Conservation (phyloP, 1,140 invertebrate genomes). For the Rhynchophorus ferrugineus region DNA sequence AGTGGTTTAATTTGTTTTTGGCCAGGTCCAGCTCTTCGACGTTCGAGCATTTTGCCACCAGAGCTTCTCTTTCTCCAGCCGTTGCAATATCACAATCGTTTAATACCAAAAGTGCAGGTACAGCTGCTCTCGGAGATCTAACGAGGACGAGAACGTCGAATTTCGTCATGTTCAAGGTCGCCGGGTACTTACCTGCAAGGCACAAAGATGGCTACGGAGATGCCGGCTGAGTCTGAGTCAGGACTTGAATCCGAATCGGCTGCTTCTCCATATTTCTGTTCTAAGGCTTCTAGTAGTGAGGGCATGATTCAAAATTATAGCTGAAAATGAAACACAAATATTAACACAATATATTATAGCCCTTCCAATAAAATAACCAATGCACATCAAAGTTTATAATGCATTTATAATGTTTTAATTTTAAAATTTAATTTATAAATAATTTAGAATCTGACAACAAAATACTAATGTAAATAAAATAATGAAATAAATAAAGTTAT, state of each 20-base stretch:
- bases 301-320: slow-evolving; percentile 53
- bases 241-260: slow-evolving; percentile 36
- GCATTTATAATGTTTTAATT: background rate
- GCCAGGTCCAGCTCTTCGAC: slow-evolving; percentile 86
- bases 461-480: too few species aligned
- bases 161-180: too few species aligned
- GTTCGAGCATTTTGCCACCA: slow-evolving; percentile 72
- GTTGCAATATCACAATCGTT: slow-evolving; percentile 82
- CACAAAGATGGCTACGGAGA: slow-evolving; percentile 71
- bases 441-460: too few species aligned
- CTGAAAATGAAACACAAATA: background rate
- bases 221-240: slow-evolving; percentile 48
- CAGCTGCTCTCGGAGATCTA: slow-evolving; percentile 61
- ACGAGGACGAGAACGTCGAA: too few species aligned
- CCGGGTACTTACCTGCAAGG: slow-evolving; percentile 56
- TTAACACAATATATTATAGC: background rate
- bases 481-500: too few species aligned
- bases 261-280: slow-evolving; percentile 68
- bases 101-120: slow-evolving; percentile 78
- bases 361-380: too few species aligned
- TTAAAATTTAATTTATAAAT: too few species aligned
- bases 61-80: slow-evolving; percentile 69
- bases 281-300: slow-evolving; percentile 74
- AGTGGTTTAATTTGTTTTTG: slow-evolving; percentile 78
- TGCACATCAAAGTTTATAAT: background rate